Base-by-base conservation (phyloP, 2,888 invertebrate genomes). In the Melinaea menophilus region DNA sequence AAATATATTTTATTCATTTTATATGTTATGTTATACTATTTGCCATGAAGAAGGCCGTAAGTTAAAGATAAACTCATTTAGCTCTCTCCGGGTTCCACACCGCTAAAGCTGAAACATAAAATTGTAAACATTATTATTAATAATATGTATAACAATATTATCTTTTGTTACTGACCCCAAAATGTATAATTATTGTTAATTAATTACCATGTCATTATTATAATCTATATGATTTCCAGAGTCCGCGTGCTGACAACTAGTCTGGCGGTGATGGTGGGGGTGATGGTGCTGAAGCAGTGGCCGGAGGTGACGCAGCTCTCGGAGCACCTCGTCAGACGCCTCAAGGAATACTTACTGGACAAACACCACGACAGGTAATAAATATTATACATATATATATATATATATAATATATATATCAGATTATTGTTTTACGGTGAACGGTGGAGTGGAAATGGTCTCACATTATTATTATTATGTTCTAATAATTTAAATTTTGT, bases 261-360 rank as follows among this genome's bases (percentile, higher is more conserved):
- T 77, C 84, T 96, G 72, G 94, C 96, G 71, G 95, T 97, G 68
- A 93, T 96, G 90, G 92, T 95, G 63, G 94, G 96, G 75, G 94
- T 96, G 74, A 94, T 96, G 92, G 94, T 96, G 73, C 92, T 96
- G 81, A 95, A 95, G 80, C 97, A 97, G 80, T 97, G 97, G 97
- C 97, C 96, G 61, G 97, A 97, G 84, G 94, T 97, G 73, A 93
- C 94, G 80, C 96, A 96, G 77, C 94, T 96, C 71, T 95, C 95
- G 31, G 94, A 95, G 70, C 95, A 96, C 75, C 92, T 95, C 70
- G 93, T 95, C 89, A 93, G 95, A 74, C 93, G 95, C 75, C 92
- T 96, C 78, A 95, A 95, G 85, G 94, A 95, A 88, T 95, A 94
- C 76, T 88, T 96, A 71, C 94, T 95, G 75, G 94, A 94, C 79